phyloP scores from a whole-genome alignment of 2,797 vertebrate species.

The Meriones psammophilus region DNA sequence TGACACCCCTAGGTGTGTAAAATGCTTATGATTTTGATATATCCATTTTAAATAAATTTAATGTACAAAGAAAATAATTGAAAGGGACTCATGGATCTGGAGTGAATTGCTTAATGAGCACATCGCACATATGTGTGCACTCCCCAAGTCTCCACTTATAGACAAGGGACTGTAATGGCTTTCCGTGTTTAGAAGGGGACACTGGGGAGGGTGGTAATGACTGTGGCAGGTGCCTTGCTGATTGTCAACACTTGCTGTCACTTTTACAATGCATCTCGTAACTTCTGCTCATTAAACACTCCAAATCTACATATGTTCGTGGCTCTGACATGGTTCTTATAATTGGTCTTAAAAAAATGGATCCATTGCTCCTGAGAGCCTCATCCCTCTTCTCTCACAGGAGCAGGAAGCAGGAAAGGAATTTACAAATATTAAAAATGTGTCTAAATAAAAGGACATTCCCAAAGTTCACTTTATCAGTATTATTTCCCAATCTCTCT shows the following conservation, averaged over 20 bases:
- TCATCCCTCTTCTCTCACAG: not conserved
- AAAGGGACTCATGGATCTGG: not conserved
- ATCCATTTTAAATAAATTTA: slow-evolving; percentile 19
- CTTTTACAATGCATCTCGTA: not conserved
- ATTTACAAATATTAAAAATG: not conserved
- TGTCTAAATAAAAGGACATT: not conserved
- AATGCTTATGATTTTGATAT: not conserved
- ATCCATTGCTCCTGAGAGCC: not conserved
- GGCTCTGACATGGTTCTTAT: not conserved
- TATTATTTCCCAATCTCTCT: not conserved
- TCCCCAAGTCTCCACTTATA: not conserved
- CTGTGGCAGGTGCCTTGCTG: not conserved
- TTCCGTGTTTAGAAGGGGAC: slow-evolving; percentile 14
- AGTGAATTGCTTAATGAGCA: not conserved
- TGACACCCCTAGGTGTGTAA: too few species aligned
- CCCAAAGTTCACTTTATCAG: not conserved
- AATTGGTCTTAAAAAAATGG: not conserved
- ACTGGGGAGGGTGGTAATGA: not conserved
- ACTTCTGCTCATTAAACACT: slow-evolving; percentile 20
- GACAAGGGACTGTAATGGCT: not conserved
- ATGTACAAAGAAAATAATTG: not conserved
- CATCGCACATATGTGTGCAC: not conserved
- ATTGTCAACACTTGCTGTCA: not conserved
- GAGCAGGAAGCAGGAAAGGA: not conserved
- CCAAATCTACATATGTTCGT: slow-evolving; percentile 2